Base-by-base conservation (phyloP, 2,888 invertebrate species). In the Oxycera nigricornis region DNA sequence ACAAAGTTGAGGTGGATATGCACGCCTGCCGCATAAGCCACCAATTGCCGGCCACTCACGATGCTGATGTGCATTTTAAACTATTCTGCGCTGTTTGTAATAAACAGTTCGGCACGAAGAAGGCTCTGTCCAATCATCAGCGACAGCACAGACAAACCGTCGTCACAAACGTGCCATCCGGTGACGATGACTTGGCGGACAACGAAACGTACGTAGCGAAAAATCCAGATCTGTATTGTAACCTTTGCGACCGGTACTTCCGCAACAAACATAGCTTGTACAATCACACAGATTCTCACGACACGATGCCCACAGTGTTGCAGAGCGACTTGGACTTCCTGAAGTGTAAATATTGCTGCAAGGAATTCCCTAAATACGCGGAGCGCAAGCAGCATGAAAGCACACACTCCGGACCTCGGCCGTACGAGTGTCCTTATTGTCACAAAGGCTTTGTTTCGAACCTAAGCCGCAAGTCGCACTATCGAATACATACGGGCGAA, bases 351-450 rank as follows among this genome's bases (percentile, higher is more conserved):
- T 57, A 59, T 17, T 74, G 74, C 46, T 35, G 55, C 7, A 50
- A 72, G n/a, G 17, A 59, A 17, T 74, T 61, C 35, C 24, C 55
- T 1, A 61, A 62, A 59, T 62, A 72, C 35, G 20, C 46, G 2
- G 70, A 74, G 0, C 77, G 87, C 0, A 85, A 86, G 28, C 87
- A 87, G 46, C 88, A 88, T 61, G 79, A 86, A 0, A 79, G 87
- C 0, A 86, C 83, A 0, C 88, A 88, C 79, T 87, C 87, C 0
- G 87, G 87, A 0, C 87, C 87, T 70, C 78, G 86, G 0, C 87
- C 87, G 0, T 87, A 87, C 74, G 83, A 82, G 0, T 88, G 88
- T 61, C 68, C 50, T 1, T n/a, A 50, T n/a, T 68, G 68, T 28
- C 46, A 35, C 20, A 68, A 68, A 50, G 46, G 68, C 4, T 68